Conservation (phyloP, 1,140 invertebrate species). For the Pollicipes pollicipes region DNA sequence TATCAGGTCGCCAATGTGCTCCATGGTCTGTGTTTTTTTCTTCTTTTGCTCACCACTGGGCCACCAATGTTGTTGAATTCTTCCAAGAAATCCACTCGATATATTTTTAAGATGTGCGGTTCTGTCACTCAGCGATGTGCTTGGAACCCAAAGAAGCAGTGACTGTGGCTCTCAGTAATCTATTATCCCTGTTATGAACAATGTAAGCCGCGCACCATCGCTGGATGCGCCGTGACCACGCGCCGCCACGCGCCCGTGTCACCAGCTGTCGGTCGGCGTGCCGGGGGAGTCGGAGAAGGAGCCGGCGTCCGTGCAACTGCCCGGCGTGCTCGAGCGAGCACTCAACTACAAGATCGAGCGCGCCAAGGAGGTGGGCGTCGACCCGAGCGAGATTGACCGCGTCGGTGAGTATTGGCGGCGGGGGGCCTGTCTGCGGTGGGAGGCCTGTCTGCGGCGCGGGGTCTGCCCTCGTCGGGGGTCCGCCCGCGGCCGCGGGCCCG, state of each 20-base stretch:
- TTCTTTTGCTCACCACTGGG: neutral
- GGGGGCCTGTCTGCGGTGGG: neutral
- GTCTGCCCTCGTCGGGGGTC: neutral
- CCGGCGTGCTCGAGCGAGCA: conserved; percentile 69
- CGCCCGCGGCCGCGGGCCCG: no score
- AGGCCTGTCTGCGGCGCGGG: neutral
- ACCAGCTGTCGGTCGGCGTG: neutral
- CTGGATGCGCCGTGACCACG: no score
- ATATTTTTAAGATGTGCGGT: no score
- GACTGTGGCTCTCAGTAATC: no score
- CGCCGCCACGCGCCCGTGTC: no score
- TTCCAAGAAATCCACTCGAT: no score
- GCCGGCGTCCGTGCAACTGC: conserved; percentile 33
- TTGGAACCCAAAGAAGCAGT: no score
- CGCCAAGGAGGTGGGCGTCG: conserved; percentile 52
- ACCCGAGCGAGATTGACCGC: conserved; percentile 24
- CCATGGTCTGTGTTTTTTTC: neutral
- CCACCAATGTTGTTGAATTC: no score
- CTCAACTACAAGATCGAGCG: conserved; percentile 68
- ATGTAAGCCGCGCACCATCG: no score
- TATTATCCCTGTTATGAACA: no score
- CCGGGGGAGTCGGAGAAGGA: neutral
- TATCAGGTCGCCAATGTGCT: neutral
- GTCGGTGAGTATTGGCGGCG: neutral
- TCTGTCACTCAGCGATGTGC: no score